Percentiles rank a stretch among this genome's conserved stretches.
Conservation (phyloP, 2,797 vertebrate genomes). For the Arrhamphus sclerolepis region DNA sequence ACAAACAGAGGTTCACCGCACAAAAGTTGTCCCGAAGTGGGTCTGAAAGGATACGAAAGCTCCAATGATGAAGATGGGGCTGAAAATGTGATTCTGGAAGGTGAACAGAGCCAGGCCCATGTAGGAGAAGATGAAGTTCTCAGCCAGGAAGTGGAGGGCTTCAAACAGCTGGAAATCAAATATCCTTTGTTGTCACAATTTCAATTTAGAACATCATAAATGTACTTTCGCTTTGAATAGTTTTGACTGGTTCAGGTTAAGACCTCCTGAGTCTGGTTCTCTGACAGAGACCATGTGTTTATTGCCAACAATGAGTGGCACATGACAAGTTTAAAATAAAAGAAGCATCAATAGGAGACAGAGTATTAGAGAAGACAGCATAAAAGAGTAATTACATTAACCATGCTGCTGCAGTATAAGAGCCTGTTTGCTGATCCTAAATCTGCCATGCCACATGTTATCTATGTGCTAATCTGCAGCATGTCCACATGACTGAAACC, state of each 20-base stretch:
- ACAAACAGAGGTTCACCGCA: neutral
- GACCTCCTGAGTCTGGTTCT: neutral
- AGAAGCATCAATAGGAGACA: no score
- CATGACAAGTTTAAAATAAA: no score
- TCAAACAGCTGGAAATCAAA: conserved; percentile 78
- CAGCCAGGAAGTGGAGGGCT: conserved; percentile 92
- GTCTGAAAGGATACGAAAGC: conserved; percentile 93
- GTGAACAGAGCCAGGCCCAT: conserved; percentile 98
- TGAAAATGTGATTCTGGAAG: conserved; percentile 98
- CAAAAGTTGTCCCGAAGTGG: neutral
- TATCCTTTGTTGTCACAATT: neutral
- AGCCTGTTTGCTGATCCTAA: conserved; percentile 3
- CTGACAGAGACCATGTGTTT: neutral
- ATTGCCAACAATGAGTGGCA: neutral
- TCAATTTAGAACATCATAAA: neutral
- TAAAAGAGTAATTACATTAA: neutral
- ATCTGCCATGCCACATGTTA: conserved; percentile 4
- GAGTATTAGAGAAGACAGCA: no score
- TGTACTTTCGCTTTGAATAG: no score
- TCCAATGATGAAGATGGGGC: conserved; percentile 92
- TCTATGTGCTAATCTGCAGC: conserved; percentile 45
- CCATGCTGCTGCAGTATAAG: neutral
- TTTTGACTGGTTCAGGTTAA: no score
- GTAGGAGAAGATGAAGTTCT: conserved; percentile 99
- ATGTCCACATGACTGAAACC: conserved; percentile 38